A percentile compares a stretch with the other conserved stretches of the same genome.
These are phyloP conservation scores for Pelodytes ibericus DNA, from an alignment of 2,797 vertebrate species.

Conservation along the genomic window DNA sequence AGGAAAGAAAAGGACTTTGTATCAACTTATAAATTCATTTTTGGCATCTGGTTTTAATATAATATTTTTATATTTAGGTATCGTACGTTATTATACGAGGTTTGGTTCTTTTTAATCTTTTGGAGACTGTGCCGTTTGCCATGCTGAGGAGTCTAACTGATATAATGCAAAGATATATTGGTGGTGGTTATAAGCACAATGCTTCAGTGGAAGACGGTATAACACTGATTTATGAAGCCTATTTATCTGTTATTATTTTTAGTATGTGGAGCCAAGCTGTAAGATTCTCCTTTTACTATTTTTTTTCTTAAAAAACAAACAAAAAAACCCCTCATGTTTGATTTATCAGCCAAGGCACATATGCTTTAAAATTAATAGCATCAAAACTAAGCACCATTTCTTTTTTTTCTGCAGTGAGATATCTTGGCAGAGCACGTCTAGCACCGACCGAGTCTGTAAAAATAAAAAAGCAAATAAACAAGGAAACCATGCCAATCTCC, in stretches of 20 bases:
- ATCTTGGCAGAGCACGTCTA: neutral
- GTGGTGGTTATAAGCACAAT: constrained; percentile 21
- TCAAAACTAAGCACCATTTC: neutral
- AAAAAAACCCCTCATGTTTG: constrained; percentile 11
- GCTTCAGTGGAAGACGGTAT: neutral
- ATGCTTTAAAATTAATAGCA: neutral
- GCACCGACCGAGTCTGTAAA: too few species aligned
- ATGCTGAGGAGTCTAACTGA: neutral
- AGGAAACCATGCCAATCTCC: too few species aligned
- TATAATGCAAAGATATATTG: constrained; percentile 33
- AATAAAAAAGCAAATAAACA: too few species aligned
- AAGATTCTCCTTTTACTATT: too few species aligned
- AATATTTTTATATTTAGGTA: neutral
- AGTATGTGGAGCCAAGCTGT: constrained; percentile 25
- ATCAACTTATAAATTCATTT: neutral
- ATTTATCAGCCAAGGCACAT: constrained; percentile 20
- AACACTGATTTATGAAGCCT: constrained; percentile 40
- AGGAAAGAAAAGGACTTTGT: neutral
- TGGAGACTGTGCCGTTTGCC: constrained; percentile 8
- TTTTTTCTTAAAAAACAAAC: constrained; percentile 19
- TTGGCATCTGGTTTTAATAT: constrained; percentile 1
- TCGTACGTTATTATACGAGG: neutral
- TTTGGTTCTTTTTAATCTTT: constrained; percentile 19
- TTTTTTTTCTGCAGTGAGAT: neutral
- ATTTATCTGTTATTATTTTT: constrained; percentile 43